Conservation (phyloP, 2,797 vertebrate species). For the Alectoris magna region DNA sequence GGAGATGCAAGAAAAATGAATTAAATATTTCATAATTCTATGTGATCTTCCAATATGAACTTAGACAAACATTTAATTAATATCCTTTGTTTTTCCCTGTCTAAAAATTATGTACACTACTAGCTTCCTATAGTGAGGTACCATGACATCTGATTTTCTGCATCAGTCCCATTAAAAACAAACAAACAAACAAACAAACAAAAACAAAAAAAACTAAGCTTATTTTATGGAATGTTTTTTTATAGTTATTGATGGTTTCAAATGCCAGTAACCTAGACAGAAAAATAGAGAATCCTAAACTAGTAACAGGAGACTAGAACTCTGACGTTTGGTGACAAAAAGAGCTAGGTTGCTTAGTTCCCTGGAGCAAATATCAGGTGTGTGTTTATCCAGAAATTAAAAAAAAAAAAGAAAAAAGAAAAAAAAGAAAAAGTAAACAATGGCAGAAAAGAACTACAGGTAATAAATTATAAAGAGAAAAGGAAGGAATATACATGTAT, state of each 20-base stretch:
- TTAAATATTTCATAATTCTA: not conserved
- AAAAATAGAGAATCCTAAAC: not conserved
- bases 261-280: not conserved
- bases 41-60: not conserved
- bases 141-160: not conserved
- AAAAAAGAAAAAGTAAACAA: not conserved
- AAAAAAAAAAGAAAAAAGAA: not conserved
- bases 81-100: not conserved
- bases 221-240: not conserved
- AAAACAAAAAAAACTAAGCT: not conserved
- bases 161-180: not conserved
- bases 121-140: not conserved
- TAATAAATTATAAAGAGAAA: not conserved
- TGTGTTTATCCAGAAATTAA: not conserved
- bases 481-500: not conserved
- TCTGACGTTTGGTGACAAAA: not conserved
- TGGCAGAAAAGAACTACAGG: not conserved
- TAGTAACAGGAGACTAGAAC: not conserved
- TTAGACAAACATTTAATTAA: not conserved
- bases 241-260: not conserved
- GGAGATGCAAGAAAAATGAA: not conserved
- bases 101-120: not conserved
- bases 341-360: not conserved
- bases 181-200: not conserved
- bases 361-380: not conserved